Conservation (phyloP, 2,797 vertebrate species). For the Rhinatrema bivittatum region DNA sequence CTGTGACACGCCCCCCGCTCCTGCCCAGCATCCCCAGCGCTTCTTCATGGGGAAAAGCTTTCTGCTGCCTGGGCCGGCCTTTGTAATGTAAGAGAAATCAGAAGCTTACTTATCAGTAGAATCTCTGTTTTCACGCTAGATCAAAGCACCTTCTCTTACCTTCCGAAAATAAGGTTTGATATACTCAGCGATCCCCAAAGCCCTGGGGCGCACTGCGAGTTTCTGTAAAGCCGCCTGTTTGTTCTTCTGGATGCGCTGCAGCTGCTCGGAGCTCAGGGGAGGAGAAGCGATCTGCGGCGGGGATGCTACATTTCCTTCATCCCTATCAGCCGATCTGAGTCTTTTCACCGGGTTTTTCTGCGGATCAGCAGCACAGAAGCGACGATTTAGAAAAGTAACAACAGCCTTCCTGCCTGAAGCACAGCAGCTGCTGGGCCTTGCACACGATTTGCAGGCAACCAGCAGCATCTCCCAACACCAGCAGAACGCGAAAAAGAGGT, state of each 20-base stretch:
- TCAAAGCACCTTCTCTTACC: conserved; percentile 48
- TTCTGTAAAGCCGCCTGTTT: conserved; percentile 66
- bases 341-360: conserved; percentile 48
- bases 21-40: too few relatives aligned
- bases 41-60: too few relatives aligned
- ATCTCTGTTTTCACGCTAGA: too few relatives aligned
- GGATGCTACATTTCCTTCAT: conserved; percentile 14
- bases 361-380: rapidly evolving
- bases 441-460: too few relatives aligned
- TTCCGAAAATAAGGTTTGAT: conserved; percentile 72
- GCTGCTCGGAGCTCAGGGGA: conserved; percentile 65
- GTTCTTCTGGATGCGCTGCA: conserved; percentile 70
- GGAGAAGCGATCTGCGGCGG: not conserved
- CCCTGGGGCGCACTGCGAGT: conserved; percentile 43
- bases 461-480: too few relatives aligned
- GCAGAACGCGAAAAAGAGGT: too few relatives aligned
- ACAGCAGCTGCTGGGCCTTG: not conserved
- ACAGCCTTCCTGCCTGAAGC: too few relatives aligned
- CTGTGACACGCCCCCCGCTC: too few relatives aligned
- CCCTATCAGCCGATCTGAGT: conserved; percentile 45
- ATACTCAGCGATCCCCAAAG: conserved; percentile 68
- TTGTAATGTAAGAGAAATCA: too few relatives aligned
- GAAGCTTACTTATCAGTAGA: too few relatives aligned
- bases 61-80: too few relatives aligned
- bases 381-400: too few relatives aligned